Evolutionary conservation across 1,140 invertebrate genomes (phyloP).

Genomic region (Rhagoletis zephyria): DNA sequence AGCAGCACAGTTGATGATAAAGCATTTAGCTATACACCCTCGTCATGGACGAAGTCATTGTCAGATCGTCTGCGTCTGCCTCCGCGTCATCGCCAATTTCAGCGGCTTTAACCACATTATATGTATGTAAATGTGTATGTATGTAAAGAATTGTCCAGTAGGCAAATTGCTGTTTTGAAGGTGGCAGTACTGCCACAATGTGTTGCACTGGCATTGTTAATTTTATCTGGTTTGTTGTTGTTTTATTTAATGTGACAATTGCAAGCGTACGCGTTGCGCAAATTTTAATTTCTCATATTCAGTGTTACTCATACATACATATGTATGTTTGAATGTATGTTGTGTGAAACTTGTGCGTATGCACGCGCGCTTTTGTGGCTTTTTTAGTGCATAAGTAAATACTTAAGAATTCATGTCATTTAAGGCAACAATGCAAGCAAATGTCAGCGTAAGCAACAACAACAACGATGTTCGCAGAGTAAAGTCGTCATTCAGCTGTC

Average conservation of each 20-base stretch:
- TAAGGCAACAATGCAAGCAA: conserved; percentile 37
- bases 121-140: too few species aligned
- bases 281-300: conserved; percentile 48
- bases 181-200: background rate
- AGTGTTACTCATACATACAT: background rate
- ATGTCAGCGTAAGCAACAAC: conserved; percentile 15
- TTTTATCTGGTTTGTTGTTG: conserved; percentile 18
- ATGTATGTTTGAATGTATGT: too few species aligned
- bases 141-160: background rate
- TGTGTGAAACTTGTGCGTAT: background rate
- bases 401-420: conserved; percentile 47
- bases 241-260: conserved; percentile 24
- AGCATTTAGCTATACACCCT: conserved; percentile 28
- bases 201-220: background rate
- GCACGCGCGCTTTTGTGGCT: background rate
- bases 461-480: background rate
- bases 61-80: too few species aligned
- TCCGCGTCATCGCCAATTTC: background rate
- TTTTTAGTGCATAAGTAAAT: background rate
- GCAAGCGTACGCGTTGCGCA: conserved; percentile 8
- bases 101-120: background rate
- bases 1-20: background rate
- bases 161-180: conserved; percentile 27
- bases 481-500: conserved; percentile 32
- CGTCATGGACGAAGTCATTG: background rate